phyloP scores from a whole-genome alignment of 2,797 vertebrate species.

The Cyprinodon diabolis region DNA sequence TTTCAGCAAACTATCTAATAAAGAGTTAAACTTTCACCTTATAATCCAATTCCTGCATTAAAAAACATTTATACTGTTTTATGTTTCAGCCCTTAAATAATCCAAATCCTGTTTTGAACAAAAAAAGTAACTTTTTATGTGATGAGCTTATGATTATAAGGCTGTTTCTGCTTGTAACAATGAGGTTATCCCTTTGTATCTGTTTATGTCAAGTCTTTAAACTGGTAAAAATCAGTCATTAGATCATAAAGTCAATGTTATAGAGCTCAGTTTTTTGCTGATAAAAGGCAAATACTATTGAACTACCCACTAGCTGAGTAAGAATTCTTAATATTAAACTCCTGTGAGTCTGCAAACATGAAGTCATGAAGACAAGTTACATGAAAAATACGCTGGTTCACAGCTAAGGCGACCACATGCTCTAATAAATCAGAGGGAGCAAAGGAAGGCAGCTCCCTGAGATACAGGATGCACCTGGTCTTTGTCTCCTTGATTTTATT shows the following conservation, averaged over 20 bases:
- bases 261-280: neutral
- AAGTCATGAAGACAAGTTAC: neutral
- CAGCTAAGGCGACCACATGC: no score
- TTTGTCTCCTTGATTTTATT: neutral
- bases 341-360: neutral
- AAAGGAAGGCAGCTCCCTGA: neutral
- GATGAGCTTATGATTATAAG: neutral
- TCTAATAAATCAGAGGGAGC: neutral
- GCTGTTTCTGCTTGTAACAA: neutral
- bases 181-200: neutral
- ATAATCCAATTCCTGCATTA: no score
- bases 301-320: neutral
- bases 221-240: neutral
- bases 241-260: neutral
- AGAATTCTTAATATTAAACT: neutral
- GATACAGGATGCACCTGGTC: constrained; percentile 1
- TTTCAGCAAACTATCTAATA: neutral
- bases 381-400: neutral
- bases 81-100: no score
- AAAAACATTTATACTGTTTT: neutral
- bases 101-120: no score
- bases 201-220: neutral
- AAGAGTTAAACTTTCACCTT: no score
- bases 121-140: neutral
- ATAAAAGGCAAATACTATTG: neutral